These are phyloP conservation scores for Drosophila bocqueti DNA, from an alignment of 1,140 invertebrate genomes.

Conservation along the genomic window DNA sequence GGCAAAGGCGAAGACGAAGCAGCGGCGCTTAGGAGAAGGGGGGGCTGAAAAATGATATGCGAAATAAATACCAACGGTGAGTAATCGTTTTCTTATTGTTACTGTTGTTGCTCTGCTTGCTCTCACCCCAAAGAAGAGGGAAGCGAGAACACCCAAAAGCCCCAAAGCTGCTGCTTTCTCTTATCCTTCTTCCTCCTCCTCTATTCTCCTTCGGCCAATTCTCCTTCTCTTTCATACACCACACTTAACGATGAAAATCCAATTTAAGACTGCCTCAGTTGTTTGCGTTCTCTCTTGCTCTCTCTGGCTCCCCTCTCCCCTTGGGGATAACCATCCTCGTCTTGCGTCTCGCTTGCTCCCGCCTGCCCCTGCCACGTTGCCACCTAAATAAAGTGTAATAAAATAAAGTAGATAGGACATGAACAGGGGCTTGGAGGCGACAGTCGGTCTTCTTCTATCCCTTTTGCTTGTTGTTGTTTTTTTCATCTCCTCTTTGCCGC, in stretches of 20 bases:
- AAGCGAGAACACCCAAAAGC: conserved; percentile 61
- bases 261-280: conserved; percentile 77
- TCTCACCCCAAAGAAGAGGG: neutral
- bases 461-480: conserved; percentile 15
- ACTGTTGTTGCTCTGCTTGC: conserved; percentile 5
- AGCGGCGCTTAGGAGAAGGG: neutral
- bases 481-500: conserved; percentile 6
- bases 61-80: conserved; percentile 85
- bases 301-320: conserved; percentile 26
- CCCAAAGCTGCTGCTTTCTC: conserved; percentile 39
- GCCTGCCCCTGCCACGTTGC: neutral
- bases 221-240: conserved; percentile 51
- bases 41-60: conserved; percentile 73
- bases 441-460: conserved; percentile 19
- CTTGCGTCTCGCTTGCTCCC: conserved; percentile 1
- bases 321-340: conserved; percentile 26
- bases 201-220: neutral
- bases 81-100: conserved; percentile 77
- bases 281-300: conserved; percentile 41
- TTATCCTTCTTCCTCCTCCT: neutral
- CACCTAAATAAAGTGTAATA: conserved; percentile 76
- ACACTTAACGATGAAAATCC: conserved; percentile 83
- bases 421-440: conserved; percentile 21
- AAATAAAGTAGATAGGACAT: conserved; percentile 81
- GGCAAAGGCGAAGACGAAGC: neutral